Base-by-base conservation (phyloP, 2,113 vertebrate species). In the Anolis sagrei region DNA sequence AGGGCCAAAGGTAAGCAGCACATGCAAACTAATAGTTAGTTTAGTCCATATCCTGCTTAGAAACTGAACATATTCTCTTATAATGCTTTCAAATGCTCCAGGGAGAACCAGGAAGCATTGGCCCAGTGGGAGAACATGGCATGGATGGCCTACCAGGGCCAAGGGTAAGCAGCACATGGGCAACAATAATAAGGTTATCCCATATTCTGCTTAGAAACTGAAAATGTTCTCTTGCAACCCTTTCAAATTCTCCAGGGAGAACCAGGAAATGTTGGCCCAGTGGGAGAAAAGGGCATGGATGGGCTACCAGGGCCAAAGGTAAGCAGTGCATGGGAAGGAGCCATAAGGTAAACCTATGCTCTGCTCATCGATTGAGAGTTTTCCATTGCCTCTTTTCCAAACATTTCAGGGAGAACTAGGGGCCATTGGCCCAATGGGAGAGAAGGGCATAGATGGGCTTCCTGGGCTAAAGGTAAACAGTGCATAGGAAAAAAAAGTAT, bases 291-390 rank as follows among this genome's bases (percentile, higher is more conserved):
- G 0, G 96, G 96, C 62, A 36, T 88, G 23, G 91, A 93, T 0
- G 95, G 96, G 1, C 25, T 68, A 48, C 93, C 93, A 25, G 96
- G 96, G 81, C 64, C 91, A 11, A 95, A 96, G 96, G 95, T 96
- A 89, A 94, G 6, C 1, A 36, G 1, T 18, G 16, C 27, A 61
- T 51, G 79, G 18, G 29, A 32, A 49, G 51, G 19, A 19, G 29
- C 27, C 27, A 27, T 18, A 44, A 18, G 54, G 13, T 58, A 18
- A 58, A 58, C 54, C 54, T 58, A 18, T 58, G 54, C 54, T 13
- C 54, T 58, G 54, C 54, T 58, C 54, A 58, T 58, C 11, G 18
- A 16, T 10, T 9, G 34, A 61, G 10, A 62, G 32, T 36, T 79
- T 62, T 39, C 51, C 54, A 39, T 39, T 62, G 9, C 21, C 34